These are phyloP conservation scores for Misgurnus anguillicaudatus DNA, from an alignment of 2,113 vertebrate genomes.

Conservation along the genomic window DNA sequence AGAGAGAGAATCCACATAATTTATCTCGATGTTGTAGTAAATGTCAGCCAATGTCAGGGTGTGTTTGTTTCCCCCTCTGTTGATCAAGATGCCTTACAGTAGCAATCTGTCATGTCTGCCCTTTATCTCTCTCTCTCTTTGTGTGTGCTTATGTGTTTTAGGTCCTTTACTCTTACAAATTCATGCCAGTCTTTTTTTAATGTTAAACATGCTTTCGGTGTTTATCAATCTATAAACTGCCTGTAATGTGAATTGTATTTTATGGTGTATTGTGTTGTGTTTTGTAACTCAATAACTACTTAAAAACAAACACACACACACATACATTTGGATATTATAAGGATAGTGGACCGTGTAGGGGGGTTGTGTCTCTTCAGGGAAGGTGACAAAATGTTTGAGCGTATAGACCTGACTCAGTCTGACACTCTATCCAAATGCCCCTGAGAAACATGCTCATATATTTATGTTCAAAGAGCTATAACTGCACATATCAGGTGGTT, in stretches of 20 bases:
- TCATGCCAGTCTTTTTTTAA: background rate
- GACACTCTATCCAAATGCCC: slow-evolving; percentile 64
- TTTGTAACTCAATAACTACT: too few species aligned
- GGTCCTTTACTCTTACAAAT: background rate
- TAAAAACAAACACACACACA: background rate
- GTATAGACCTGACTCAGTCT: slow-evolving; percentile 58
- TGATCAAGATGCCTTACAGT: slow-evolving; percentile 32
- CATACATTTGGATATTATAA: slow-evolving; percentile 41
- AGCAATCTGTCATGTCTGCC: slow-evolving; percentile 19
- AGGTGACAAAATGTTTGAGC: slow-evolving; percentile 60
- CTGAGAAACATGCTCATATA: slow-evolving; percentile 39
- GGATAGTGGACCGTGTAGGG: slow-evolving; percentile 52
- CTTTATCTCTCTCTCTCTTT: background rate
- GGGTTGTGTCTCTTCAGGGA: slow-evolving; percentile 56
- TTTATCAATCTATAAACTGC: background rate
- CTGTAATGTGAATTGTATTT: background rate
- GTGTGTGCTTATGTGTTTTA: background rate
- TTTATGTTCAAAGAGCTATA: background rate
- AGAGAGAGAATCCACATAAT: slow-evolving; percentile 39
- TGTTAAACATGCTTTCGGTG: background rate
- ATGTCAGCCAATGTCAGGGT: slow-evolving; percentile 43
- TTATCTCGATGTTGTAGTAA: slow-evolving; percentile 43
- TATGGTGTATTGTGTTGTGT: too few species aligned
- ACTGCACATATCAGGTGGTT: background rate
- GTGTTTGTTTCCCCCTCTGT: slow-evolving; percentile 24